A percentile compares a stretch with the other conserved stretches of the same genome.
These are phyloP conservation scores for Stichodactyla helianthus DNA, from an alignment of 64 coral and sea anemone genomes.

Conservation along the genomic window DNA sequence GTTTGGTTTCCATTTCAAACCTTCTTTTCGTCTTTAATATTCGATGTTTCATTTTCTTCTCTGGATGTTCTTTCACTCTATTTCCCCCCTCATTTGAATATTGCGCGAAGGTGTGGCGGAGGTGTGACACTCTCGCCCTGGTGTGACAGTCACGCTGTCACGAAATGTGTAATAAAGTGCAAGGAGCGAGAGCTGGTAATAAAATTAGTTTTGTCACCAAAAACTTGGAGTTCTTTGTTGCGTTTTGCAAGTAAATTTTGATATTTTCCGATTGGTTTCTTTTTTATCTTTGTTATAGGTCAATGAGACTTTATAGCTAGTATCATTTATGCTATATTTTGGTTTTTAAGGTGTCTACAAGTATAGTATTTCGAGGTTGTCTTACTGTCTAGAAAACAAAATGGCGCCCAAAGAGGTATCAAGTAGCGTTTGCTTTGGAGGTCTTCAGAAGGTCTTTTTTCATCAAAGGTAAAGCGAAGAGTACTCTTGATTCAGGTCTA, in stretches of 20 bases:
- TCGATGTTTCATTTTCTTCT: neutral
- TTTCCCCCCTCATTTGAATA: neutral
- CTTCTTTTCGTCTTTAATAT: neutral
- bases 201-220: neutral
- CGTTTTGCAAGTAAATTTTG: neutral
- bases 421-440: slow-evolving; percentile 60
- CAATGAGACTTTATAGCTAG: neutral
- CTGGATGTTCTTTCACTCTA: neutral
- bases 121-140: neutral
- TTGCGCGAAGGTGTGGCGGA: neutral
- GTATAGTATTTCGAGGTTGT: neutral
- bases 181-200: slow-evolving; percentile 14
- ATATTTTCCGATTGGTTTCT: neutral
- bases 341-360: neutral
- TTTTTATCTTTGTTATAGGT: neutral
- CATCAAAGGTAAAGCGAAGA: slow-evolving; percentile 53
- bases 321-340: neutral
- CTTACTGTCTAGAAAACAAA: neutral
- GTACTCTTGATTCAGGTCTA: neutral
- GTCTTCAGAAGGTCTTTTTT: slow-evolving; percentile 72
- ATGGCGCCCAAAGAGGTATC: slow-evolving; percentile 70
- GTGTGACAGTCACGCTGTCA: neutral
- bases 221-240: neutral
- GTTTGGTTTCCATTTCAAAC: neutral
- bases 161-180: neutral